Conservation (phyloP, 2,113 vertebrate species). For the Thamnophis sirtalis region DNA sequence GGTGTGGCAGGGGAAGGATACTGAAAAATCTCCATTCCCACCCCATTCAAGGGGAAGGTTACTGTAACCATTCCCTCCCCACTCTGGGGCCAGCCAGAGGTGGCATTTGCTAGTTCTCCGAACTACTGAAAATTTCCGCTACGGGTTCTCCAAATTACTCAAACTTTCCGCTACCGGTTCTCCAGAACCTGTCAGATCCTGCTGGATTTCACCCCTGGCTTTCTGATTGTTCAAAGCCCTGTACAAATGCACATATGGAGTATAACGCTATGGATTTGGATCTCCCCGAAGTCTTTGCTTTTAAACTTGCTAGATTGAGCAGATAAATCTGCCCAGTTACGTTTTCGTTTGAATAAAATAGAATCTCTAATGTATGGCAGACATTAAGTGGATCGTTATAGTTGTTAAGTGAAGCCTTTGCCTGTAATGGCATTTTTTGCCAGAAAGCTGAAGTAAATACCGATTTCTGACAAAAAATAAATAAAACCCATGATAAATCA, state of each 20-base stretch:
- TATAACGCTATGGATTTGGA: background rate
- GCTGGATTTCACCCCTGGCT: too few relatives aligned
- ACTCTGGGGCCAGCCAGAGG: too few relatives aligned
- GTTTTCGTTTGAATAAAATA: background rate
- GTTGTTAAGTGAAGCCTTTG: background rate
- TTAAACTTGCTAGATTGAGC: background rate
- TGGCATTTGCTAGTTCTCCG: too few relatives aligned
- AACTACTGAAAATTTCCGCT: too few relatives aligned
- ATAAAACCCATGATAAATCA: background rate
- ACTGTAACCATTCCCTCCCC: too few relatives aligned
- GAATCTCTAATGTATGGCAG: background rate
- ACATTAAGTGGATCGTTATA: background rate
- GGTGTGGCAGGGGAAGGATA: too few relatives aligned
- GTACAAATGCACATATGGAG: background rate
- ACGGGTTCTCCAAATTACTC: too few relatives aligned
- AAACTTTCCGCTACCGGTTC: too few relatives aligned
- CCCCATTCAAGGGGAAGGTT: too few relatives aligned
- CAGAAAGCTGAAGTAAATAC: background rate
- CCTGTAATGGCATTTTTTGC: background rate
- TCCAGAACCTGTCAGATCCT: too few relatives aligned
- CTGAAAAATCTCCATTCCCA: too few relatives aligned
- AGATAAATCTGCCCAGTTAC: background rate
- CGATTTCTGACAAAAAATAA: background rate
- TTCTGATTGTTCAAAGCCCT: background rate
- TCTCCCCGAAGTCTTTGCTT: background rate